phyloP scores from a whole-genome alignment of 2,113 vertebrate species.

The Myrmophylax atrothorax region DNA sequence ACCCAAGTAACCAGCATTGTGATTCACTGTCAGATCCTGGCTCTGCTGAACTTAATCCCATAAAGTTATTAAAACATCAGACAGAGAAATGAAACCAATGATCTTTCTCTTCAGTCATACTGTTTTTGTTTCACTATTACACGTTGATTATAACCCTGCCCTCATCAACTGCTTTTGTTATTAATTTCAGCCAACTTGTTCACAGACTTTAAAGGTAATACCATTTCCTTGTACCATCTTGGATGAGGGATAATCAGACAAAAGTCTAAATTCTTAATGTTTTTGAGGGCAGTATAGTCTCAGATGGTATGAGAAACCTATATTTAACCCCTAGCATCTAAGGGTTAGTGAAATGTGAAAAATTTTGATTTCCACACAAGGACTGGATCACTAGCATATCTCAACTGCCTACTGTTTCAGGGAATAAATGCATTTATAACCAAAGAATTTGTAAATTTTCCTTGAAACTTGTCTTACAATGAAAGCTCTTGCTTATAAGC shows the following conservation, averaged over 20 bases:
- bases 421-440: neutral
- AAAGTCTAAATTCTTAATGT: neutral
- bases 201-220: neutral
- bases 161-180: neutral
- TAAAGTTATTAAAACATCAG: neutral
- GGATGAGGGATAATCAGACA: neutral
- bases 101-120: neutral
- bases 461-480: neutral
- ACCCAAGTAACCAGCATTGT: neutral
- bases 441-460: neutral
- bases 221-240: neutral
- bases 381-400: neutral
- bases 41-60: neutral
- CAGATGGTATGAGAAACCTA: neutral
- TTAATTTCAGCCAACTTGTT: neutral
- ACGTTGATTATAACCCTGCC: neutral
- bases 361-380: neutral
- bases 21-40: neutral
- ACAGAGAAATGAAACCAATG: neutral
- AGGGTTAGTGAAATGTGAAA: neutral
- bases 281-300: neutral
- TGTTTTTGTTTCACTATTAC: neutral
- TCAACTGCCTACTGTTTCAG: neutral
- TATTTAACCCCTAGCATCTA: neutral
- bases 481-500: neutral